Evolutionary conservation across 2,797 vertebrate genomes (phyloP).

Genomic region (Dicrostonyx torquatus): DNA sequence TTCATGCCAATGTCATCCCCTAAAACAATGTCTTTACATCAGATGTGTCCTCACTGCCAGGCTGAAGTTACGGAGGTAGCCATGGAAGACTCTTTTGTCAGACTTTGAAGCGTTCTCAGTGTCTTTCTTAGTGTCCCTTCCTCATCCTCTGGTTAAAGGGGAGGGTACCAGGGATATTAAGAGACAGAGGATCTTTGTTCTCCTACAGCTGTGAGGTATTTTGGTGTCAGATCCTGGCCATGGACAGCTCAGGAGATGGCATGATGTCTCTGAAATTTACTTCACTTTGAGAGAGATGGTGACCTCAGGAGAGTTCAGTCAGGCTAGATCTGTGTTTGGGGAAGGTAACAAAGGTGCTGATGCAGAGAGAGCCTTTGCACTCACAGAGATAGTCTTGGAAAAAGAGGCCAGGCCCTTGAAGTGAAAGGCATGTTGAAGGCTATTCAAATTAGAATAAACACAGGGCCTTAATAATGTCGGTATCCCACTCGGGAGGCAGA

Average conservation of each 20-base stretch:
- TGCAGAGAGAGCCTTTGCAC: not conserved
- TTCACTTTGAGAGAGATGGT: slow-evolving; percentile 48
- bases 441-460: slow-evolving; percentile 44
- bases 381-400: not conserved
- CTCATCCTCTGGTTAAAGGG: not conserved
- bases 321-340: not conserved
- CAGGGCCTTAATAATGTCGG: not conserved
- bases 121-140: not conserved
- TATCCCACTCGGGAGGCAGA: not conserved
- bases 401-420: slow-evolving; percentile 15
- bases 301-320: slow-evolving; percentile 42
- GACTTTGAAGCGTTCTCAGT: not conserved
- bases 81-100: not conserved
- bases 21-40: slow-evolving; percentile 32
- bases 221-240: not conserved
- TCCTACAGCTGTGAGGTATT: not conserved
- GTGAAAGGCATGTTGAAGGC: not conserved
- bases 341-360: not conserved
- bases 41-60: not conserved
- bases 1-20: not conserved
- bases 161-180: not conserved
- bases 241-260: slow-evolving; percentile 3
- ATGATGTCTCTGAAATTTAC: slow-evolving; percentile 17
- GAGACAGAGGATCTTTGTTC: slow-evolving; percentile 6
- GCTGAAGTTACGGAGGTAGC: not conserved